Evolutionary conservation across 2,888 invertebrate species (phyloP).

Genomic region (Sepiola atlantica): DNA sequence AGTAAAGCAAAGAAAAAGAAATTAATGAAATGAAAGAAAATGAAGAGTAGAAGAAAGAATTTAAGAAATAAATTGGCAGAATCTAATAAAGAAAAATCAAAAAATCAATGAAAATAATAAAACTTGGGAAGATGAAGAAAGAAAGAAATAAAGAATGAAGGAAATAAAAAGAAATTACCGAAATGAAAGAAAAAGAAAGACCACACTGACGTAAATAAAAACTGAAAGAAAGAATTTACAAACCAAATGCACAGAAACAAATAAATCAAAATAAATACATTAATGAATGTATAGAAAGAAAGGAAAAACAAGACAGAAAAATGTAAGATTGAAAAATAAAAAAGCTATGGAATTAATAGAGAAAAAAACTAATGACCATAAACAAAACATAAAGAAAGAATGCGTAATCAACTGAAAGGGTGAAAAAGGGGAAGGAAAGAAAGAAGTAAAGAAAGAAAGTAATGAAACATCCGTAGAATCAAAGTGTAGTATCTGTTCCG

Average conservation of each 20-base stretch:
- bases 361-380: no score
- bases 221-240: no score
- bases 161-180: not conserved
- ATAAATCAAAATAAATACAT: no score
- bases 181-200: no score
- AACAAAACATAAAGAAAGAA: not conserved
- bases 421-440: not conserved
- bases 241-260: no score
- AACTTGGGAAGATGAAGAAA: not conserved
- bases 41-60: not conserved
- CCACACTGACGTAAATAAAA: no score
- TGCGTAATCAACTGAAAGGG: not conserved
- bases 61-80: not conserved
- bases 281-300: no score
- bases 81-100: not conserved
- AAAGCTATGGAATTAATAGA: not conserved
- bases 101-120: not conserved
- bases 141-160: not conserved
- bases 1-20: no score
- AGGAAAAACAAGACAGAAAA: not conserved
- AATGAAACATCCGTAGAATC: no score
- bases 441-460: not conserved
- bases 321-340: not conserved
- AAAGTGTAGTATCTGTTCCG: no score
- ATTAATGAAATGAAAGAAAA: not conserved